Base-by-base conservation (phyloP, 2,888 invertebrate species). In the Caenorhabditis parvicauda region DNA sequence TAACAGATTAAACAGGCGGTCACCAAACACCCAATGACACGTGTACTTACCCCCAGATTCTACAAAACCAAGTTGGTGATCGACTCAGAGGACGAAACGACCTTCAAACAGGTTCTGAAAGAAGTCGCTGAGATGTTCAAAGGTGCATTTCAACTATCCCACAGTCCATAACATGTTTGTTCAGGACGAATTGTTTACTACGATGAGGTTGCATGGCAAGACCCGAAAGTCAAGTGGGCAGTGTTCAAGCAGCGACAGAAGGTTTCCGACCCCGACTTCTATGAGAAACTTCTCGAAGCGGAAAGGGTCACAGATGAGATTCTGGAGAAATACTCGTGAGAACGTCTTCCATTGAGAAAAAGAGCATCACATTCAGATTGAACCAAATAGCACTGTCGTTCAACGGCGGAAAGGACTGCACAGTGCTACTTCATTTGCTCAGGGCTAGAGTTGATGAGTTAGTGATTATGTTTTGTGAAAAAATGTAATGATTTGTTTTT, bases 361-460 rank as follows among this genome's bases (percentile, higher is more conserved):
- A 59, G 60, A 82, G 81, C 67, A 72, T 63, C 80, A 81, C 61
- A 47, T 91, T 87, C 82, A 85, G 87, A n/a, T 81, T 88, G 21
- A 86, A 88, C 52, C 88, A 91, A 82, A 84, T 92, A 17, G 91
- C 92, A 77, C 81, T 98, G 28, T 90, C 92, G 25, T 98, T 96
- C 83, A 98, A 98, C 82, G 98, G 98, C 3, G 98, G 98, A 1
- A 98, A 98, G 84, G 98, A 98, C 84, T 96, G 96, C 81, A 95
- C 95, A 0, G 91, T 89, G 0, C 85, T 96, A 14, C 84, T 98
- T 35, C 89, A 91, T 82, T 82, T 92, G 63, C 58, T 79, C 22
- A 57, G 77, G 37, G 47, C 67, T 9, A 67, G 66, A 50, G 66
- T 77, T 27, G 76, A 77, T 49, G 64, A 70, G 75, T 76, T 27